Base-by-base conservation (phyloP, 2,113 vertebrate genomes). In the Trachemys scripta region DNA sequence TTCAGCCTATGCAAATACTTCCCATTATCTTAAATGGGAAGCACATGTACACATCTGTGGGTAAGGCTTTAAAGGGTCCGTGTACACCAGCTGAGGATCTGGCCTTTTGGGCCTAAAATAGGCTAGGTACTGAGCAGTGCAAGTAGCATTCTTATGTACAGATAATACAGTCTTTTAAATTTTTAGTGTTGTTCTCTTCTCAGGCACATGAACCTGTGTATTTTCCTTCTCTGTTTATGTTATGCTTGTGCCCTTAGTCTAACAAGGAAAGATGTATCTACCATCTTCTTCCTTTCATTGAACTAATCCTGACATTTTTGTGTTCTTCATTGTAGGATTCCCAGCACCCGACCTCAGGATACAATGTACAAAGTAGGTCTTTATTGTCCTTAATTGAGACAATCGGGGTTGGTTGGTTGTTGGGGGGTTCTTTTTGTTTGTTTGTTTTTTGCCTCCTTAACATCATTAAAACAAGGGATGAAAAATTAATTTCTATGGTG, bases 281-380 rank as follows among this genome's bases (percentile, higher is more conserved):
- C 88, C 92, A 85, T 95, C 90, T 27, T 6, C 79, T 89, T 95
- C 83, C 35, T 94, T 80, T 90, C 53, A 62, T n/a, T 97, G 97
- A 97, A 98, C 94, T 98, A 91, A 98, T 84, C 75, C 82, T 97
- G 96, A 82, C 96, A 92, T 98, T 93, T 47, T 96, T 98, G 83
- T 98, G 97, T 98, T 98, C 92, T 98, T 97, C 94, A 85, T 98
- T 98, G 79, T 93, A 99, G 99, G 99, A 99, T 95, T 98, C 99
- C 8, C 99, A 99, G 96, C 99, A 99, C 98, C 98, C 99, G 98
- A 99, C 99, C 98, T 99, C 99, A 94, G 99, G 99, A 99, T 99
- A 99, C 98, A 99, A 97, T 98, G 98, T 98, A 96, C 99, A 99
- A 98, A 99, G 99, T 99, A 99, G 98, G 99, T 99, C 54, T 95